Evolutionary conservation across 2,888 invertebrate genomes (phyloP), one percentile per base, ranked within the genome.

Genomic region (Himalopsyche anomala): DNA sequence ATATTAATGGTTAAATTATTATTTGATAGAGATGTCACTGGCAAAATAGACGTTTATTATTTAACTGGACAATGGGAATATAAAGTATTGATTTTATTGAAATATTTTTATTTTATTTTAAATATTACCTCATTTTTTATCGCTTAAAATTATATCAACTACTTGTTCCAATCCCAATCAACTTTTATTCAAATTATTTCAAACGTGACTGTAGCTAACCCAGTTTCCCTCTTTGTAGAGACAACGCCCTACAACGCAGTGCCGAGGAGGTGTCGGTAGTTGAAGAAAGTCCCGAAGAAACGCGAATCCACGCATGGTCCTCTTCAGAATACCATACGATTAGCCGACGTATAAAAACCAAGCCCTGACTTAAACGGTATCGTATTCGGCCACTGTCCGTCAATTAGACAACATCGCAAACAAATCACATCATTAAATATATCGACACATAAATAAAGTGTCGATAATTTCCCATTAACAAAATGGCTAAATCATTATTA

Each of bases 271-370:
- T n/a, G 42, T 51, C 80, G 51, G 80, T 15, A 38, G 38, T 54
- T 69, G 38, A 82, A 82, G 82, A 82, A 82, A 82, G 40, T 40
- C 62, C 40, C 51, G 45, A 45, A 54, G 54, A 82, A 82, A 19
- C 82, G 82, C 55, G 51, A 54, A 38, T 38, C 80, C 80, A 80
- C 80, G 45, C 42, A 45, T 51, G 51, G 80, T 80, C 80, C 42
- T 51, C 42, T 80, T 51, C 45, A 42, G 80, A 80, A 80, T 51
- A 82, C 82, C 38, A 85, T 12, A 36, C 74, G 36, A 15, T 36
- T 36, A 36, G 80, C 85, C 85, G 86, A 83, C 88, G 92, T 93
- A 93, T 93, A 93, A 93, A 93, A 92, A 92, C 92, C 91, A 91
- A 92, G 92, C 91, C 92, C 92, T 81, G 90, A 91, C 92, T 90